phyloP scores from a whole-genome alignment of 2,888 invertebrate species.

The Fissipunctia ypsillon region DNA sequence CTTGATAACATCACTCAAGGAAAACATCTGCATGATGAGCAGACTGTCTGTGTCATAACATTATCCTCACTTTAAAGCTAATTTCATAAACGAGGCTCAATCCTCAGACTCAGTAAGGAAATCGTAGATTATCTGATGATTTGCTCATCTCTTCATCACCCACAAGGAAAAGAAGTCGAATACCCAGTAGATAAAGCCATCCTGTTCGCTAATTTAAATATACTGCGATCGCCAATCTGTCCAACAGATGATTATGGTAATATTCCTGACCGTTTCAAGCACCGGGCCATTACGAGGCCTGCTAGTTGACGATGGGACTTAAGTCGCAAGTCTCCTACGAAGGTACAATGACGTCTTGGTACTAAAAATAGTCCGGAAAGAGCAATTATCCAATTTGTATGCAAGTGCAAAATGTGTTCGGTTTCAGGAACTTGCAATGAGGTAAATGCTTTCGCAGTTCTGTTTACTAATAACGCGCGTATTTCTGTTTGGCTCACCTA shows the following conservation, averaged over 20 bases:
- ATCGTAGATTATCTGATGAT: slow-evolving; percentile 49
- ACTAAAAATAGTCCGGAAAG: slow-evolving; percentile 71
- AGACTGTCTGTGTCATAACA: slow-evolving; percentile 15
- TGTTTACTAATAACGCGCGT: slow-evolving; percentile 69
- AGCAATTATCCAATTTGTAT: slow-evolving; percentile 70
- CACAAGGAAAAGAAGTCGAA: slow-evolving; percentile 40
- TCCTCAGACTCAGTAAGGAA: slow-evolving; percentile 46
- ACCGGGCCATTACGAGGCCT: slow-evolving; percentile 25
- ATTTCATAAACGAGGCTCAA: slow-evolving; percentile 43
- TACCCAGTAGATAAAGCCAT: slow-evolving; percentile 12
- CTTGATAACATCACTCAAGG: slow-evolving; percentile 11
- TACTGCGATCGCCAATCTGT: slow-evolving; percentile 26
- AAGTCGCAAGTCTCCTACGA: not conserved
- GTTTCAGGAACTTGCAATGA: slow-evolving; percentile 76
- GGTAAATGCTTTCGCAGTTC: slow-evolving; percentile 71
- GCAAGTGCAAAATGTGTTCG: slow-evolving; percentile 58
- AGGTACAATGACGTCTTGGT: slow-evolving; percentile 54
- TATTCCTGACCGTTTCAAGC: slow-evolving; percentile 23
- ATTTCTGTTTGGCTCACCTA: slow-evolving; percentile 64
- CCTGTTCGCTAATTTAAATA: slow-evolving; percentile 50
- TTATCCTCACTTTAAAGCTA: slow-evolving; percentile 41
- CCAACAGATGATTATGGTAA: slow-evolving; percentile 15
- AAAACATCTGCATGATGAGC: slow-evolving; percentile 24
- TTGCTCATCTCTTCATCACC: slow-evolving; percentile 29
- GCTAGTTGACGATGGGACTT: not conserved